Base-by-base conservation (phyloP, 2,888 invertebrate species). In the Allolobophora icterica region DNA sequence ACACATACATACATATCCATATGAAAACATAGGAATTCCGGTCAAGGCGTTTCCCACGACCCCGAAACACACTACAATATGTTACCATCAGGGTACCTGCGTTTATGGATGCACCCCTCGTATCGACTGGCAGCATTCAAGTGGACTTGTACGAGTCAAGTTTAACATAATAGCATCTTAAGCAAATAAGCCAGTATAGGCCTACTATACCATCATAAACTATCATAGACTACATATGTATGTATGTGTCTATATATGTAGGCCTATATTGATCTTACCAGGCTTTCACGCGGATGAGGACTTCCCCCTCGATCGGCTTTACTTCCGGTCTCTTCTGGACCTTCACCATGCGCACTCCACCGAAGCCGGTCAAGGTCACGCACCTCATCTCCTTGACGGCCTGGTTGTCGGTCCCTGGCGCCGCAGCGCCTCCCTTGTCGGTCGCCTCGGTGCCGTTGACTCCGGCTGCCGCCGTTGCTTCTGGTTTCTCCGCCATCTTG, bases 331-430 rank as follows among this genome's bases (percentile, higher is more conserved):
- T 97, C 95, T 97, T 97, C 94, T 97, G 96, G 93, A 97, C 97
- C 96, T 98, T 98, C 94, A 98, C 97, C 95, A 97, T 97, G 95
- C 98, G 98, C 92, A 97, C 96, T 89, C 98, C 98, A 84, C 98
- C 98, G 96, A 97, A 98, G 94, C 97, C 97, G 93, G 97, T 97
- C 93, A 98, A 96, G 93, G 97, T 97, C 94, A 98, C 97, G 91
- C 97, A 97, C 94, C 97, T 96, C 97, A 98, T 91, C 87, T 92
- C 89, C 89, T 42, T 89, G 33, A 38, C 52, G 40, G 89, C 52
- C 33, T 33, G 33, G 52, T 35, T 42, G 35, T 89, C 89, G 89
- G n/a, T n/a, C n/a, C 33, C 40, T 33, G 89, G 21, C 17, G 33
- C 45, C 19, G 42, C 42, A 19, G 35, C 42, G 84, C 34, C 35